phyloP scores from a whole-genome alignment of 2,797 vertebrate species.

The Clarias laeviceps region DNA sequence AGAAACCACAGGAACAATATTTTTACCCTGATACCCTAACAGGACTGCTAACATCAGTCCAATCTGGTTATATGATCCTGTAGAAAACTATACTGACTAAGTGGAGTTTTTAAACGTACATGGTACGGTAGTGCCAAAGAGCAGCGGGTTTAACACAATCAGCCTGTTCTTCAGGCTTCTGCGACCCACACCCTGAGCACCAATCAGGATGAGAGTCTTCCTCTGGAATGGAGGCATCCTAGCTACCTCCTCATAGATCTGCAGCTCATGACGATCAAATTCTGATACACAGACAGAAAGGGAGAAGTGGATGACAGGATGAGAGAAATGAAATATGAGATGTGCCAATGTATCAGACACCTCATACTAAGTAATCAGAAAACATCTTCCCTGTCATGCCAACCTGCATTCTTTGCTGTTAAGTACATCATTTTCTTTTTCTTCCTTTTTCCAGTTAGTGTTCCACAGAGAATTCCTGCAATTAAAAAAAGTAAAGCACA shows the following conservation, averaged over 20 bases:
- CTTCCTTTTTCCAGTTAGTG: constrained; percentile 89
- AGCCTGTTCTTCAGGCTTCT: constrained; percentile 98
- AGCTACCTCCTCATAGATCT: constrained; percentile 97
- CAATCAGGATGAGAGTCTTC: constrained; percentile 95
- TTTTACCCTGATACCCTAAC: neutral
- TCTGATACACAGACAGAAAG: constrained; percentile 70
- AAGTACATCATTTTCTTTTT: constrained; percentile 99
- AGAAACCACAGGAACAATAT: neutral
- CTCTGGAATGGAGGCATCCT: constrained; percentile 98
- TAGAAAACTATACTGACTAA: neutral
- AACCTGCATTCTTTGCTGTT: constrained; percentile 97
- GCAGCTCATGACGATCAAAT: constrained; percentile 98
- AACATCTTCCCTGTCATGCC: constrained; percentile 31
- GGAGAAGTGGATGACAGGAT: neutral
- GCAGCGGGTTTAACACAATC: constrained; percentile 88
- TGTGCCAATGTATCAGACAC: neutral
- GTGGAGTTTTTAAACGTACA: constrained; percentile 79
- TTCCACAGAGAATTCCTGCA: constrained; percentile 92
- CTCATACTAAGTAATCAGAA: neutral
- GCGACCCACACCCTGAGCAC: constrained; percentile 95
- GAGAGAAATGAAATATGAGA: neutral
- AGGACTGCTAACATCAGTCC: neutral
- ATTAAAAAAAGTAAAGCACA: neutral
- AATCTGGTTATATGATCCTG: neutral
- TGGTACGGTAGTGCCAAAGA: constrained; percentile 95